Conservation (phyloP, 2,113 vertebrate species). For the Nothoprocta pentlandii region DNA sequence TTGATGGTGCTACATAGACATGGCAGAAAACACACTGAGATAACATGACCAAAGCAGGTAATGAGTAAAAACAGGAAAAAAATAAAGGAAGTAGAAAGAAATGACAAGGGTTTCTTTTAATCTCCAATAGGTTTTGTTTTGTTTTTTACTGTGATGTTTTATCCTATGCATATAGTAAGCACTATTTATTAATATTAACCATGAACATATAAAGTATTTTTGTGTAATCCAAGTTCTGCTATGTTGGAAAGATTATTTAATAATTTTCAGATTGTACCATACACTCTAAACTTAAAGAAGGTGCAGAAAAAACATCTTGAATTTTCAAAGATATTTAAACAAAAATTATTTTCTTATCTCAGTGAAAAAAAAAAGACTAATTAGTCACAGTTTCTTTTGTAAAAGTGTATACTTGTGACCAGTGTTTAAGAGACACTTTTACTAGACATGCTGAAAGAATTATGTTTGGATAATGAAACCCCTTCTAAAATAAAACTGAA, state of each 20-base stretch:
- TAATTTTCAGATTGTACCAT: constrained; percentile 17
- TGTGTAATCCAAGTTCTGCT: constrained; percentile 16
- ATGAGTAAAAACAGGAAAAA: not conserved
- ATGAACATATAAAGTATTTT: constrained; percentile 10
- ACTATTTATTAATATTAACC: constrained; percentile 20
- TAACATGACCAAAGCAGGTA: not conserved
- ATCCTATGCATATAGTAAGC: not conserved
- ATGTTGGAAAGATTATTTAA: constrained; percentile 17
- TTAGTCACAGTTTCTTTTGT: not conserved
- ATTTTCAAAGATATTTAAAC: constrained; percentile 45
- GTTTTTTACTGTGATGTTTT: not conserved
- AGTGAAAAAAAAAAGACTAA: not conserved
- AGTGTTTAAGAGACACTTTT: not conserved
- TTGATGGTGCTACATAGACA: not conserved
- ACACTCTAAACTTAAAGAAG: constrained; percentile 26
- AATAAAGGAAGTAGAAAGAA: not conserved
- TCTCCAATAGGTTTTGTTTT: not conserved
- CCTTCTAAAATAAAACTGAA: not conserved
- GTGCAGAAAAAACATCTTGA: not conserved
- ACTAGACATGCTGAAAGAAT: not conserved
- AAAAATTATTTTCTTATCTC: constrained; percentile 41
- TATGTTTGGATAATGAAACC: not conserved
- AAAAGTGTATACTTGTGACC: not conserved
- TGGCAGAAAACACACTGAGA: not conserved
- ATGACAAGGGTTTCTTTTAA: not conserved